Conservation (phyloP, 2,113 vertebrate species). For the Excalfactoria chinensis region DNA sequence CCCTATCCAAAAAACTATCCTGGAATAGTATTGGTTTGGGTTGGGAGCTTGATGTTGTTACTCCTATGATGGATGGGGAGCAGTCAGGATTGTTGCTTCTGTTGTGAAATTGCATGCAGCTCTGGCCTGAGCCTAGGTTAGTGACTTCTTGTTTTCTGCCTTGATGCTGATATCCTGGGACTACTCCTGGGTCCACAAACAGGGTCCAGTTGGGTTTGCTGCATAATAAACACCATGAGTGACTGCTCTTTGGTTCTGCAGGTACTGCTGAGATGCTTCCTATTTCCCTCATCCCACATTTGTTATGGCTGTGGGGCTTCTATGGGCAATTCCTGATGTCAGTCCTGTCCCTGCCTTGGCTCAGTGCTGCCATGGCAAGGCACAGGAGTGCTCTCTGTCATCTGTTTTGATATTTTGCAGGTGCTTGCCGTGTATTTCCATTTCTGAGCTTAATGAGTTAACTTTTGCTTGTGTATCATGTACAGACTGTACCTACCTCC, state of each 20-base stretch:
- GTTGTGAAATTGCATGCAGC: not conserved
- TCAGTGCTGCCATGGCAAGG: not conserved
- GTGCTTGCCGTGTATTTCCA: accelerated
- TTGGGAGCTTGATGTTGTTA: not conserved
- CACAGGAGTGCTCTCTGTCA: not conserved
- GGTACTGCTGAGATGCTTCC: not conserved
- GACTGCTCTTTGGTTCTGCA: not conserved
- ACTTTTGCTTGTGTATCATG: not conserved
- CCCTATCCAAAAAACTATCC: not conserved
- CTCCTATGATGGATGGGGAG: not conserved
- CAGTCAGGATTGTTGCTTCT: not conserved
- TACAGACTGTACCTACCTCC: not conserved
- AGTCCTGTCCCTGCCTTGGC: not conserved
- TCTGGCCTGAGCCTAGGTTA: not conserved
- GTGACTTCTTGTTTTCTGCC: not conserved
- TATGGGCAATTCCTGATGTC: accelerated
- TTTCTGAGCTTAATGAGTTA: not conserved
- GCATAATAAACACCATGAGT: not conserved
- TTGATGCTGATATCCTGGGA: not conserved
- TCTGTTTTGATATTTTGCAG: not conserved
- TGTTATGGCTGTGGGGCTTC: not conserved
- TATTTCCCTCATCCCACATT: not conserved
- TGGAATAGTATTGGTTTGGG: accelerated
- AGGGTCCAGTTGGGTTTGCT: not conserved
- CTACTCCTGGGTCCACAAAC: no score